These are phyloP conservation scores for Turritopsis rubra DNA, from an alignment of 30 jellyfish, hydroid and myxozoan genomes.

Conservation along the genomic window DNA sequence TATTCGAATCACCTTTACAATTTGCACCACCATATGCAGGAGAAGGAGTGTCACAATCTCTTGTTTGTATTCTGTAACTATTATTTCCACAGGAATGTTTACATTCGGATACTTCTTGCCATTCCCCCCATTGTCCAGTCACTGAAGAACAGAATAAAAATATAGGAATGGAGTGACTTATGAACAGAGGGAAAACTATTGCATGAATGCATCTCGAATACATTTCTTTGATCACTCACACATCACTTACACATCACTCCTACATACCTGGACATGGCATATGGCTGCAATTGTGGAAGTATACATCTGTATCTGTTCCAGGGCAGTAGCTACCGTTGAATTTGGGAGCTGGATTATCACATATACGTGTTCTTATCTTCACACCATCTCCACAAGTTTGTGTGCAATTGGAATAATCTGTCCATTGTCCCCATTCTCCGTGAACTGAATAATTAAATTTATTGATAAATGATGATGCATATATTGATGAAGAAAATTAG, in stretches of 20 bases:
- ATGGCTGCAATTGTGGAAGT: background rate
- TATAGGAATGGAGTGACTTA: background rate
- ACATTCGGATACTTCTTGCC: background rate
- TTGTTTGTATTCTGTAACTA: background rate
- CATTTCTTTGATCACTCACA: too few relatives aligned
- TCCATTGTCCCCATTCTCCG: constrained; percentile 20
- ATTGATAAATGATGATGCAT: background rate
- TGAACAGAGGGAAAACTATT: background rate
- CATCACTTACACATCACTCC: background rate
- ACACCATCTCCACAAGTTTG: constrained; percentile 9
- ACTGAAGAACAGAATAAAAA: background rate
- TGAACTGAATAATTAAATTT: background rate
- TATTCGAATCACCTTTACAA: background rate
- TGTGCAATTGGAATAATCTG: constrained; percentile 2
- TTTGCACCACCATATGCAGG: background rate
- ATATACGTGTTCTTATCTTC: background rate
- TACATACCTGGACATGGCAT: constrained; percentile 17
- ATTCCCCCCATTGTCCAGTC: background rate
- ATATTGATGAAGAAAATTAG: background rate
- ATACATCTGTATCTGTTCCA: background rate
- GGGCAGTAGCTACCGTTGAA: background rate
- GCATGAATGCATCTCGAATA: background rate
- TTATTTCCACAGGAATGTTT: background rate
- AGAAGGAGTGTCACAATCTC: background rate
- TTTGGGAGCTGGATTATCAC: constrained; percentile 3